A percentile compares a stretch with the other conserved stretches of the same genome.
Evolutionary conservation across 2,113 vertebrate species (phyloP).

Genomic region (Greenwoodochromis staneri): DNA sequence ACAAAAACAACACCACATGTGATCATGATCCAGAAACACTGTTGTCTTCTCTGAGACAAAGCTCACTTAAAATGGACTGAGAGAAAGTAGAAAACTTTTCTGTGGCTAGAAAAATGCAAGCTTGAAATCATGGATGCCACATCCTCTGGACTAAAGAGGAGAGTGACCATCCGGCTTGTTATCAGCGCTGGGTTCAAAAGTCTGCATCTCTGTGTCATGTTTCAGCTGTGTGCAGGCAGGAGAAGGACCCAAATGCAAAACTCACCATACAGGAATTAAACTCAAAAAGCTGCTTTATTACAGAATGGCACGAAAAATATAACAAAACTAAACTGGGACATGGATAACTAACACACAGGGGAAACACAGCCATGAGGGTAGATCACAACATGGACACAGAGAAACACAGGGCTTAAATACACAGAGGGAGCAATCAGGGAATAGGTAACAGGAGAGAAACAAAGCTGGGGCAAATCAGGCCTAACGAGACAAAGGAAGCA

Average conservation of each 20-base stretch:
- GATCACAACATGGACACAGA: rapidly evolving
- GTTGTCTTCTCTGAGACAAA: neutral
- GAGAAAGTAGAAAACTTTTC: neutral
- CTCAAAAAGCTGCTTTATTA: neutral
- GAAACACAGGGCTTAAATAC: neutral
- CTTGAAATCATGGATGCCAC: neutral
- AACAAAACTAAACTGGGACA: neutral
- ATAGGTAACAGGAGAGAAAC: neutral
- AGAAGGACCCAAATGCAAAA: neutral
- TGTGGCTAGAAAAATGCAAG: neutral
- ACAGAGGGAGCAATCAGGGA: neutral
- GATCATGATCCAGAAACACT: neutral
- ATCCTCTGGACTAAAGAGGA: neutral
- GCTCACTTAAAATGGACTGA: neutral
- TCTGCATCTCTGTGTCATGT: neutral
- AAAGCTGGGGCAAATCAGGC: neutral
- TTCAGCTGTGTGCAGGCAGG: neutral
- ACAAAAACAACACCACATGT: neutral
- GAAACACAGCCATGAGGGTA: neutral
- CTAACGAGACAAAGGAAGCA: neutral
- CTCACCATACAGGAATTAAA: neutral
- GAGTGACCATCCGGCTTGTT: neutral
- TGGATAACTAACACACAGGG: rapidly evolving
- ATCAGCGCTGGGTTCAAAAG: neutral
- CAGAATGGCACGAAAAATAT: rapidly evolving